Conservation (phyloP, 1,140 invertebrate genomes). For the Oryzaephilus surinamensis region DNA sequence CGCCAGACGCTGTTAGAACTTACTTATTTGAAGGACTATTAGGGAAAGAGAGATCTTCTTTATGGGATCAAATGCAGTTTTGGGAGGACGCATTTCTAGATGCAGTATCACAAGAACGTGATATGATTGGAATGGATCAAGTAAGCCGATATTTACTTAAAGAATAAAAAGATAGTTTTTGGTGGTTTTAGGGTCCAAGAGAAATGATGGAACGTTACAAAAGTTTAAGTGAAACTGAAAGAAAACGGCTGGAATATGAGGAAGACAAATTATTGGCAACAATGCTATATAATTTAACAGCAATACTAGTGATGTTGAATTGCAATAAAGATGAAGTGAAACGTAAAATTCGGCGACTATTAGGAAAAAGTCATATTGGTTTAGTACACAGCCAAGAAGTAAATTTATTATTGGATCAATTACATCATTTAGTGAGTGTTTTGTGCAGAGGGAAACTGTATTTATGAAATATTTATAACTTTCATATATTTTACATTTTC, state of each 20-base stretch:
- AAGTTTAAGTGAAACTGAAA: conserved; percentile 83
- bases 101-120: conserved; percentile 96
- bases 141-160: conserved; percentile 13
- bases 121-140: conserved; percentile 99
- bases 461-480: not conserved
- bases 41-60: conserved; percentile 55
- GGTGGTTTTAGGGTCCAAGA: conserved; percentile 56
- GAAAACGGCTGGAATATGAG: conserved; percentile 93
- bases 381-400: conserved; percentile 95
- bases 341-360: conserved; percentile 82
- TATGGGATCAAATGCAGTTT: conserved; percentile 99
- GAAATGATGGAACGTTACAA: conserved; percentile 99
- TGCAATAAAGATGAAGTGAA: conserved; percentile 79
- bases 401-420: conserved; percentile 91
- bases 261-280: conserved; percentile 94
- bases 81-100: conserved; percentile 99
- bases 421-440: conserved; percentile 78
- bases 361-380: conserved; percentile 98
- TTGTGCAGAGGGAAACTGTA: too few relatives aligned
- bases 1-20: conserved; percentile 74
- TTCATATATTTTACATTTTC: conserved; percentile 16
- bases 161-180: not conserved
- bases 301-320: conserved; percentile 91
- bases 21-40: conserved; percentile 84
- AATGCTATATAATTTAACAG: conserved; percentile 92